Base-by-base conservation (phyloP, 2,888 invertebrate genomes). In the Tenthredo livida region DNA sequence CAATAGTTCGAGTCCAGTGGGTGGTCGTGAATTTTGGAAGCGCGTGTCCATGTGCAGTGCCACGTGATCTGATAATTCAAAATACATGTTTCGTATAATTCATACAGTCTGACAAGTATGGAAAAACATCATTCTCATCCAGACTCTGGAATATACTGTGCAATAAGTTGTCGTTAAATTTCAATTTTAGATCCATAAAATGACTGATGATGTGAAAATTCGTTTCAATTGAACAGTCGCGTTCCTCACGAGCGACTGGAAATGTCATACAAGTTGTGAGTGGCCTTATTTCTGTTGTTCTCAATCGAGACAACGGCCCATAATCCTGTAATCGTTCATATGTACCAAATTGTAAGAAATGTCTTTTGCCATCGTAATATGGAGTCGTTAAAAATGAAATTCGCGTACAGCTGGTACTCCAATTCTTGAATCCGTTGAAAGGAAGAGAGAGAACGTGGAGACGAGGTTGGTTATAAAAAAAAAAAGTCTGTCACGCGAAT, bases 401-500 rank as follows among this genome's bases (percentile, higher is more conserved):
- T 77, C 54, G n/a, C 33, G 29, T 29, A 29, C n/a, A 47, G 47
- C 50, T 77, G 25, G 33, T 2, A 75, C 50, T 33, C 75, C 25
- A 9, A 33, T 15, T 54, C 15, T 4, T 75, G 47, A 75, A 25
- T 47, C 2, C 37, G 9, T 47, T 47, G 25, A 75, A n/a, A 25
- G n/a, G 25, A 47, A 25, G 43, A 47, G 4, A 40, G n/a, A 70
- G 37, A 37, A 33, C 37, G 40, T 40, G 7, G 47, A 47, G 75
- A 43, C 47, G 25, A 12, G 47, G 75, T 75, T 21, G 25, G 77
- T 54, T 50, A 54, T 77, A 54, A 77, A 77, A 33, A 29, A 77
- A 33, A 33, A 33, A 77, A 54, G 29, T 77, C 77, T 47, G 77
- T 77, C 77, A 77, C 77, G n/a, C 77, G 33, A 50, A 77, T 54